These are phyloP conservation scores for Thamnaconus septentrionalis DNA, from an alignment of 2,113 vertebrate species.

Conservation along the genomic window DNA sequence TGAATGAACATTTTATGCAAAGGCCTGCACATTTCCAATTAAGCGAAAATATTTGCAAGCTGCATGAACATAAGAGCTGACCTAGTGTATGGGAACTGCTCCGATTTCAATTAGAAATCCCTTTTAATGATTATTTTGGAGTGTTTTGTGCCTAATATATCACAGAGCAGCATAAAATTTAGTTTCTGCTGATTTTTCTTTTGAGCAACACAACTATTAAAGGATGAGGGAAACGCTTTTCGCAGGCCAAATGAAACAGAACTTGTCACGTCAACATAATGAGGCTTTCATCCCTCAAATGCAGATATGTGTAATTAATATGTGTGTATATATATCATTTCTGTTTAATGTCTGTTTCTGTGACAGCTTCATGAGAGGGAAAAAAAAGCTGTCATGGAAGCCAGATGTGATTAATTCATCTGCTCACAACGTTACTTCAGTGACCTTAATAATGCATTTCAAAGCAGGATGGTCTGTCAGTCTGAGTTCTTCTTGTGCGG, in stretches of 20 bases:
- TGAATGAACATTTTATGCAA: slow-evolving; percentile 47
- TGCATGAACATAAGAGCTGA: slow-evolving; percentile 63
- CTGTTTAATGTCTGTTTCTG: slow-evolving; percentile 1
- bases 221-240: slow-evolving; percentile 56
- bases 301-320: slow-evolving; percentile 60
- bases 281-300: slow-evolving; percentile 56
- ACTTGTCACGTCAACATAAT: slow-evolving; percentile 64
- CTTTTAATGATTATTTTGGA: slow-evolving; percentile 70
- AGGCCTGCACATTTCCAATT: slow-evolving; percentile 54
- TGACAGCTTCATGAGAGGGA: slow-evolving; percentile 20
- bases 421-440: slow-evolving; percentile 20
- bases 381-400: slow-evolving; percentile 37
- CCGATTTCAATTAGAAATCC: slow-evolving; percentile 66
- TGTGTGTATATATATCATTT: slow-evolving; percentile 5
- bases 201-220: slow-evolving; percentile 48
- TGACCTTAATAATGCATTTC: slow-evolving; percentile 34
- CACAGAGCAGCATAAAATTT: slow-evolving; percentile 62
- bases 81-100: slow-evolving; percentile 49
- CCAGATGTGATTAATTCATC: slow-evolving; percentile 41
- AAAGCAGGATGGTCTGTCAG: slow-evolving; percentile 17
- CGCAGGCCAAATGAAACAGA: slow-evolving; percentile 60
- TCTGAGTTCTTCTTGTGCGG: slow-evolving; percentile 27
- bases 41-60: slow-evolving; percentile 64
- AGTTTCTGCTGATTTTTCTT: slow-evolving; percentile 57
- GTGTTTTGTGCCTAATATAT: slow-evolving; percentile 69